Conservation (phyloP, 2,113 vertebrate genomes). For the Scomber colias region DNA sequence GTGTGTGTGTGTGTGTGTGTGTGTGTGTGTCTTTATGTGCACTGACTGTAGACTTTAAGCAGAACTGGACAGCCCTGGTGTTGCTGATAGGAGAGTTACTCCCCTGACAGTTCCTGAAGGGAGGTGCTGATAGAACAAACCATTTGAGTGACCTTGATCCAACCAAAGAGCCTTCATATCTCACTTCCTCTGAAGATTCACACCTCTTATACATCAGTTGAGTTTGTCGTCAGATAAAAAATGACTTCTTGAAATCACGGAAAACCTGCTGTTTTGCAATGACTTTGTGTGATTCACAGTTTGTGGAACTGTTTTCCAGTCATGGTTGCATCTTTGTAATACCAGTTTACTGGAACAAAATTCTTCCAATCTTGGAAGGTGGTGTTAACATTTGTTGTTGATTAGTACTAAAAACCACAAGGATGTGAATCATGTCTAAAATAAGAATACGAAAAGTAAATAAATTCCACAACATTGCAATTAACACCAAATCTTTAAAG, state of each 20-base stretch:
- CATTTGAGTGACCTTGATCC: slow-evolving; percentile 50
- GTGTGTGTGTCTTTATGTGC: slow-evolving; percentile 34
- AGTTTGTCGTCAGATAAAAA: neutral
- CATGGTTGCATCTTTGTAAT: neutral
- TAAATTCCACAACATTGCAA: neutral
- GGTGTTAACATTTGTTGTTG: neutral
- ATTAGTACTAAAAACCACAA: slow-evolving; percentile 14
- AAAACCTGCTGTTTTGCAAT: neutral
- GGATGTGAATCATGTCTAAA: neutral
- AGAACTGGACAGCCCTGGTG: slow-evolving; percentile 43
- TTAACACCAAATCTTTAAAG: slow-evolving; percentile 19
- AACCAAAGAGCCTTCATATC: slow-evolving; percentile 28
- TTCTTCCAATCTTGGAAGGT: neutral
- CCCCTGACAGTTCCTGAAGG: slow-evolving; percentile 48
- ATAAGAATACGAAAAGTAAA: neutral
- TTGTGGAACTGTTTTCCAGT: slow-evolving; percentile 37
- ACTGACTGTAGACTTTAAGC: slow-evolving; percentile 44
- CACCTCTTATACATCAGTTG: neutral
- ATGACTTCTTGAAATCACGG: slow-evolving; percentile 15
- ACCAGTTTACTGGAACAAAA: slow-evolving; percentile 12
- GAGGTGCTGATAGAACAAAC: slow-evolving; percentile 47
- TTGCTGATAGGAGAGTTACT: slow-evolving; percentile 61
- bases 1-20: slow-evolving; percentile 3
- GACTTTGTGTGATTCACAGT: slow-evolving; percentile 33
- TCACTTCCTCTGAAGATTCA: neutral